phyloP scores from a whole-genome alignment of 2,888 invertebrate species.

The Drosophila histrio region DNA sequence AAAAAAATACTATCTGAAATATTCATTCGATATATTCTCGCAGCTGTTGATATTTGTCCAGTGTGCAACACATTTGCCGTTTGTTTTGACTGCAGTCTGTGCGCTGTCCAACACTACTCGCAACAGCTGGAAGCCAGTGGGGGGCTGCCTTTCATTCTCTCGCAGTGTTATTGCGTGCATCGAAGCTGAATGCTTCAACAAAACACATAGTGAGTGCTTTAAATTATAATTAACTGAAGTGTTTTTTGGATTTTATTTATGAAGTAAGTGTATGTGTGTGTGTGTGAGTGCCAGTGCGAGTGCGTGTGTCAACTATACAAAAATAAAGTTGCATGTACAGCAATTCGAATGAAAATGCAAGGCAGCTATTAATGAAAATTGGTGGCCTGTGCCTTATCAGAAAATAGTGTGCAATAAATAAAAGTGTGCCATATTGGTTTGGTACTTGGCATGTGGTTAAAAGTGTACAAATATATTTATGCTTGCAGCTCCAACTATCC shows the following conservation, averaged over 20 bases:
- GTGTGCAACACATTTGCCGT: constrained; percentile 22
- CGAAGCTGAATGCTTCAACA: constrained; percentile 35
- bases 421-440: constrained; percentile 46
- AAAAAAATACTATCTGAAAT: neutral
- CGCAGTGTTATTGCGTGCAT: constrained; percentile 54
- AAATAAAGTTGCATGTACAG: constrained; percentile 66
- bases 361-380: constrained; percentile 53
- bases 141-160: constrained; percentile 15
- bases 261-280: constrained; percentile 10
- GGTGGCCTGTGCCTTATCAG: constrained; percentile 49
- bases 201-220: constrained; percentile 45
- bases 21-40: constrained; percentile 28
- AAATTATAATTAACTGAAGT: constrained; percentile 54
- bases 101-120: constrained; percentile 48
- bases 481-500: constrained; percentile 57
- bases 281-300: constrained; percentile 11
- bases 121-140: constrained; percentile 50
- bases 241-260: constrained; percentile 38
- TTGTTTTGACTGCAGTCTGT: constrained; percentile 53
- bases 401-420: constrained; percentile 68
- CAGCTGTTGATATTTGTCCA: constrained; percentile 9
- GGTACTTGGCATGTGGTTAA: constrained; percentile 6
- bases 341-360: constrained; percentile 64
- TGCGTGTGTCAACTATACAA: constrained; percentile 26
- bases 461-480: constrained; percentile 24